These are phyloP conservation scores for Psilopogon haemacephalus DNA, from an alignment of 2,113 vertebrate species.

Conservation along the genomic window DNA sequence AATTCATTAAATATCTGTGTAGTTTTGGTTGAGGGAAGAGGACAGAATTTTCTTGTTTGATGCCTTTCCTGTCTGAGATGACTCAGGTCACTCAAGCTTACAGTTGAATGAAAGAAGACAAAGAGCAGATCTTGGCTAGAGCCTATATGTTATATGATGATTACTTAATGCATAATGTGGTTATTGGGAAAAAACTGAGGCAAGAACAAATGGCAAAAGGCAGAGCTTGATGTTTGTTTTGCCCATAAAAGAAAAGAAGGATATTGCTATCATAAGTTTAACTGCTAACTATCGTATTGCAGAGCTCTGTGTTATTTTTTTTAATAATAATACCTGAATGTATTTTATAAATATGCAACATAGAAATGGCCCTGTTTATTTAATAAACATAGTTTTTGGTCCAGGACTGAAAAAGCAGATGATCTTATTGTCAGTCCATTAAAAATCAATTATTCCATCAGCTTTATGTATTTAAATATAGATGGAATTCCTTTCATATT, in stretches of 20 bases:
- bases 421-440: not conserved
- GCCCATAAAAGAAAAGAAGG: not conserved
- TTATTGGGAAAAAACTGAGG: not conserved
- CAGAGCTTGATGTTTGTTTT: not conserved
- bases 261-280: not conserved
- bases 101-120: not conserved
- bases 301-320: not conserved
- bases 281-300: not conserved
- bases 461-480: not conserved
- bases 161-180: not conserved
- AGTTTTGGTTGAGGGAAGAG: not conserved
- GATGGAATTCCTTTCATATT: not conserved
- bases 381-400: not conserved
- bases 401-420: not conserved
- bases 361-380: not conserved
- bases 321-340: not conserved
- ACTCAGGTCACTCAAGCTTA: not conserved
- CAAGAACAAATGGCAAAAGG: not conserved
- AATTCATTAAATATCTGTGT: not conserved
- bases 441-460: not conserved
- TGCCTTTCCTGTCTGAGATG: not conserved
- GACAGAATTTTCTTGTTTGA: not conserved
- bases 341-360: not conserved
- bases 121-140: not conserved
- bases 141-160: not conserved